These are phyloP conservation scores for Homalodisca vitripennis DNA, from an alignment of 1,140 invertebrate species.

Conservation along the genomic window DNA sequence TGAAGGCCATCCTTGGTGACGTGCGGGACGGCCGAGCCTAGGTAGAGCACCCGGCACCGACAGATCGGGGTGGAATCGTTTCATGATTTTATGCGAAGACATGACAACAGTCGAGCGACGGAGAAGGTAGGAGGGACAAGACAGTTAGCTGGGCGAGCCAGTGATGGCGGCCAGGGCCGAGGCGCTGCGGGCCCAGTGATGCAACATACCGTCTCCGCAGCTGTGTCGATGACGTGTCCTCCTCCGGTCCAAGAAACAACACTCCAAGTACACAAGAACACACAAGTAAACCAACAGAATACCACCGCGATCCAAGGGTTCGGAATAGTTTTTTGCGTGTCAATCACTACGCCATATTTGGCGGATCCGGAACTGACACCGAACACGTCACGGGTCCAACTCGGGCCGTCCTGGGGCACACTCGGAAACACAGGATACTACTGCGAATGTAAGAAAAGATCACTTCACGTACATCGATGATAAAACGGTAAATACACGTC, in stretches of 20 bases:
- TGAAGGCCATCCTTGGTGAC: slow-evolving; percentile 97
- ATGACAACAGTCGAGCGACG: background rate
- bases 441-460: background rate
- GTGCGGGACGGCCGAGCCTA: slow-evolving; percentile 95
- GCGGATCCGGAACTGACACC: background rate
- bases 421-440: background rate
- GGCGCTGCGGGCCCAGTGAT: background rate
- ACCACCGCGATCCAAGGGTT: too few species aligned
- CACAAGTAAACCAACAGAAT: too few species aligned
- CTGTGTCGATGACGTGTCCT: too few species aligned
- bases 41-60: slow-evolving; percentile 94
- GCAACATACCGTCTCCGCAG: too few species aligned
- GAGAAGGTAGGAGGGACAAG: background rate
- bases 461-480: background rate
- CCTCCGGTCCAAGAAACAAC: too few species aligned
- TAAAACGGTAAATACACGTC: background rate
- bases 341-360: slow-evolving; percentile 8
- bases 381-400: background rate
- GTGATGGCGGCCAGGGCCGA: background rate
- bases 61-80: slow-evolving; percentile 87
- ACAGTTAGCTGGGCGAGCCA: background rate
- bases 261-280: too few species aligned
- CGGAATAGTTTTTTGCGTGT: too few species aligned
- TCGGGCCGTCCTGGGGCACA: background rate
- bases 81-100: background rate